Base-by-base conservation (phyloP, 2,888 invertebrate species). In the Polymixis lichenea region DNA sequence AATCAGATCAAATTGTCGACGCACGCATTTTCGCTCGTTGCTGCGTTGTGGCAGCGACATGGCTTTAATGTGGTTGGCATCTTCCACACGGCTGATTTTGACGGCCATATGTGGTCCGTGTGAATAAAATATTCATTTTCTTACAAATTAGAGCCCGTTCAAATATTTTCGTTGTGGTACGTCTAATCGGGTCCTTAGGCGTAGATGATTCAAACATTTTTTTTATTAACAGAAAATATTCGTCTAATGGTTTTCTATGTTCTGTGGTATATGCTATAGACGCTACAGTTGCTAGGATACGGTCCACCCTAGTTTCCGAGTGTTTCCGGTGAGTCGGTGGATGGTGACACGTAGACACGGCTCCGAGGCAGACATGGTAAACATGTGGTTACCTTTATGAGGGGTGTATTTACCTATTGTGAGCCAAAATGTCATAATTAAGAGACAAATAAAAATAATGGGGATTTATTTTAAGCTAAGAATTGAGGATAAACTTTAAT, bases 281-380 rank as follows among this genome's bases (percentile, higher is more conserved):
- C 8, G 69, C 38, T 51, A 51, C 32, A 53, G 85, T 85, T 87
- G 85, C 82, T 82, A 76, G 62, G 85, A 19, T 38, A 85, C 85
- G 28, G 53, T 32, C 46, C 60, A 67, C 83, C 78, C 70, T 43
- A 67, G 67, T 61, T 72, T n/a, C 49, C 56, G 51, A 61, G 22
- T 58, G 62, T 70, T 70, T 67, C 75, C 60, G 49, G 55, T 46
- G 64, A 69, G 38, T 73, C 28, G 65, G 71, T 74, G 85, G 51
- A 74, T 67, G 85, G 83, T 77, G 82, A 82, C 82, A 84, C 78
- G 77, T 66, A 74, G 75, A 61, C 75, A 81, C 75, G 75, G 55
- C 61, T 72, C 1, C n/a, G 17, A 56, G 55, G 13, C 51, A 64
- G 56, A 75, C 67, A 68, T 32, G 28, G 28, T 72, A 56, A 76